Evolutionary conservation across 2,888 invertebrate genomes (phyloP).

Genomic region (Polyommatus iphigenia): DNA sequence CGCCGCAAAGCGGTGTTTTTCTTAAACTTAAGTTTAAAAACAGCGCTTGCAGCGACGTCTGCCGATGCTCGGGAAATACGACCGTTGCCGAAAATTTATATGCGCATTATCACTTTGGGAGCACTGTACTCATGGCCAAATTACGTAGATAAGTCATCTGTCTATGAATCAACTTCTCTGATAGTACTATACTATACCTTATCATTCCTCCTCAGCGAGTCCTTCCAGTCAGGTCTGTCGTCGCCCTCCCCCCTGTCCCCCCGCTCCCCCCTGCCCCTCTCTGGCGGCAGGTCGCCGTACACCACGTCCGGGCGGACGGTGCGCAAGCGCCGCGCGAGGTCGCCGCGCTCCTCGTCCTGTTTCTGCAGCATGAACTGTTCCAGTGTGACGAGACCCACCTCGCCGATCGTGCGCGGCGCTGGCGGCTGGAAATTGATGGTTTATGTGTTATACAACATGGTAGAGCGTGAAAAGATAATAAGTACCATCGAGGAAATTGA

Average conservation of each 20-base stretch:
- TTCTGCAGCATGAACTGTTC: slow-evolving; percentile 89
- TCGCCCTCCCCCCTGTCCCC: slow-evolving; percentile 57
- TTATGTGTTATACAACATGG: no score
- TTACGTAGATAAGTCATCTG: no score
- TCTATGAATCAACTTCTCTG: no score
- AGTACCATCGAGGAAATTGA: no score
- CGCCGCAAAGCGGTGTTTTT: no score
- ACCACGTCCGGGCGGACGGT: slow-evolving; percentile 78
- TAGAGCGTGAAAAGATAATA: no score
- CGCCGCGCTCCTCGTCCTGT: slow-evolving; percentile 83
- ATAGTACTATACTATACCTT: slow-evolving; percentile 52
- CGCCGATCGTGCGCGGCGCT: slow-evolving; percentile 49
- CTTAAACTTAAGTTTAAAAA: no score
- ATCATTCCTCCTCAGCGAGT: slow-evolving; percentile 77
- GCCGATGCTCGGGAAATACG: no score
- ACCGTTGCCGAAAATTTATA: no score
- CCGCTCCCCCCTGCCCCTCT: slow-evolving; percentile 32
- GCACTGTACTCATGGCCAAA: no score
- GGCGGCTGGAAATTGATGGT: slow-evolving; percentile 37
- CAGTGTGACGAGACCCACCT: slow-evolving; percentile 85
- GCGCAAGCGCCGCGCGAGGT: slow-evolving; percentile 46
- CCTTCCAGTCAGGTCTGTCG: slow-evolving; percentile 66
- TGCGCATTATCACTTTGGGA: no score
- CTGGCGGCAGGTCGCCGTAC: slow-evolving; percentile 65
- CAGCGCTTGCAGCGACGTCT: no score